Percentiles rank a stretch among this genome's conserved stretches.
phyloP scores from a whole-genome alignment of 2,888 invertebrate species.

The Clostera curtula region DNA sequence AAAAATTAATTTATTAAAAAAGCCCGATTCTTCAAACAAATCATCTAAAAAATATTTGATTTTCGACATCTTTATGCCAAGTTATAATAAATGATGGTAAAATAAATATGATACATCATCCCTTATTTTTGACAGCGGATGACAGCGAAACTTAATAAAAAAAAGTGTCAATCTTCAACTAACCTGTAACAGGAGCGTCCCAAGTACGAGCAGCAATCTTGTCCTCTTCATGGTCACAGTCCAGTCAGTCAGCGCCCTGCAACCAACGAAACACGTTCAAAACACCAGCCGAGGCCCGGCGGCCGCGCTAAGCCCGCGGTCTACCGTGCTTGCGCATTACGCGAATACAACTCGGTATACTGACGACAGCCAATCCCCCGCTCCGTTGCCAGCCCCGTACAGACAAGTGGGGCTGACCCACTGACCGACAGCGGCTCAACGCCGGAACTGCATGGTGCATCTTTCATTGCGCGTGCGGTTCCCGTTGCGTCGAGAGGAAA shows the following conservation, averaged over 20 bases:
- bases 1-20: no score
- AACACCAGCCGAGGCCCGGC: slow-evolving; percentile 37
- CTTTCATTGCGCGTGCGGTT: slow-evolving; percentile 47
- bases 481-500: slow-evolving; percentile 60
- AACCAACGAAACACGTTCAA: slow-evolving; percentile 62
- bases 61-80: no score
- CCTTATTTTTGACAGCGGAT: neutral
- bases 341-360: no score
- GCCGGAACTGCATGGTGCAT: slow-evolving; percentile 68
- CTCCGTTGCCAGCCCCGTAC: no score
- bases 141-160: slow-evolving; percentile 4
- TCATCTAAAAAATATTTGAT: neutral
- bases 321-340: slow-evolving; percentile 40
- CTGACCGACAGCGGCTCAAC: slow-evolving; percentile 64
- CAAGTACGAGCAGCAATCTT: slow-evolving; percentile 62
- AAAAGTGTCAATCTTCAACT: slow-evolving; percentile 27
- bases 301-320: slow-evolving; percentile 38
- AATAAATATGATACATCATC: neutral
- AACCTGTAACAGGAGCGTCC: slow-evolving; percentile 66
- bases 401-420: slow-evolving; percentile 55
- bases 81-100: no score
- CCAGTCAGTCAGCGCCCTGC: slow-evolving; percentile 58
- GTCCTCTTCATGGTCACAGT: slow-evolving; percentile 70
- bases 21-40: no score
- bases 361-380: no score